A percentile compares a stretch with the other conserved stretches of the same genome.
Conservation (phyloP, 2,797 vertebrate species). For the Cirrhinus molitorella region DNA sequence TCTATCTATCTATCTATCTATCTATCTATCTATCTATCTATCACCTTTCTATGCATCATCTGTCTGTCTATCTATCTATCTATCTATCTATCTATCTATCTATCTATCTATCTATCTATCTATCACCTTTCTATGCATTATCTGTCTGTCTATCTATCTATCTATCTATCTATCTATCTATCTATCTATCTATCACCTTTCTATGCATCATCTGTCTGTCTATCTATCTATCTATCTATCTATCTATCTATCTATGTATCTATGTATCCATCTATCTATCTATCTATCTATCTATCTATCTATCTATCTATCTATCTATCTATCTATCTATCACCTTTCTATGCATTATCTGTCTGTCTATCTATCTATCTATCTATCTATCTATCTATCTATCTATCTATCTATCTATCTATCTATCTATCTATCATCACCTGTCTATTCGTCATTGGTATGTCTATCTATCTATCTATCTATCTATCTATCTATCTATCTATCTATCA, state of each 20-base stretch:
- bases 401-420: no score
- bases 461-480: neutral
- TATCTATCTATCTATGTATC: neutral
- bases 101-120: neutral
- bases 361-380: neutral
- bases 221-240: neutral
- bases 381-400: neutral
- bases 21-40: no score
- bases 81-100: neutral
- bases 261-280: neutral
- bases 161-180: neutral
- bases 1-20: fast-evolving
- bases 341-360: neutral
- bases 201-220: neutral
- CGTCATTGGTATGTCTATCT: neutral
- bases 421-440: no score
- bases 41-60: neutral
- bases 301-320: no score
- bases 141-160: neutral
- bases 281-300: neutral
- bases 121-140: no score
- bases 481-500: neutral
- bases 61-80: no score
- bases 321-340: no score
- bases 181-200: neutral